Percentiles rank a stretch among this genome's conserved stretches.
phyloP scores from a whole-genome alignment of 2,113 vertebrate species.

The Colossoma macropomum region DNA sequence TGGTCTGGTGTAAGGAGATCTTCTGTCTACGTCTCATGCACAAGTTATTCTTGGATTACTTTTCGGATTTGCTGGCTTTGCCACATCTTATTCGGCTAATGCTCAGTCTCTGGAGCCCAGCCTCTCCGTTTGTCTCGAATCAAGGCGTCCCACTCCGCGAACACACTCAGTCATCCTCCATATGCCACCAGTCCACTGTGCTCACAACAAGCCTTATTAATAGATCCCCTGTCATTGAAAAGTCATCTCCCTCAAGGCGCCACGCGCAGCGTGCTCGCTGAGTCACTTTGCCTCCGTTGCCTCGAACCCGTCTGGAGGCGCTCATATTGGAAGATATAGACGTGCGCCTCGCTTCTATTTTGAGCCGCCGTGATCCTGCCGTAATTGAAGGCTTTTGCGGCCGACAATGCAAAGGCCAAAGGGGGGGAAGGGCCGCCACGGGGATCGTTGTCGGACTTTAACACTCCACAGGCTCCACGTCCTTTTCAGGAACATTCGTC shows the following conservation, averaged over 20 bases:
- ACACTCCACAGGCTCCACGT: too few species aligned
- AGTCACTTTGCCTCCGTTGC: constrained; percentile 36
- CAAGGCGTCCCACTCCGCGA: constrained; percentile 28
- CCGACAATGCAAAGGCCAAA: constrained; percentile 27
- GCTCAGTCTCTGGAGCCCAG: neutral
- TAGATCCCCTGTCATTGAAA: constrained; percentile 40
- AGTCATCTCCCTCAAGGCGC: constrained; percentile 28
- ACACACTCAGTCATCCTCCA: constrained; percentile 46
- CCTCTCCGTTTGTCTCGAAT: constrained; percentile 15
- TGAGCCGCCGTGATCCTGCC: constrained; percentile 13
- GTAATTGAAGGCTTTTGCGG: constrained; percentile 21
- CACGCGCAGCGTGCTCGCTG: constrained; percentile 18
- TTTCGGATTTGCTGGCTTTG: constrained; percentile 20
- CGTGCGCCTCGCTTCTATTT: constrained; percentile 39
- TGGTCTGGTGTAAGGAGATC: neutral
- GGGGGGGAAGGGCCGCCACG: neutral
- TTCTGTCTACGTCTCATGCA: neutral
- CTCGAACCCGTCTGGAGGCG: constrained; percentile 34
- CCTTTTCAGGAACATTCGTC: too few species aligned
- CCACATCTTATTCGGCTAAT: neutral
- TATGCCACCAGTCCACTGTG: constrained; percentile 47
- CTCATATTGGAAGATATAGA: constrained; percentile 26
- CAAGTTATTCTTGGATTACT: constrained; percentile 28
- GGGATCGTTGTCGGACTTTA: neutral
- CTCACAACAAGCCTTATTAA: constrained; percentile 52